phyloP scores from a whole-genome alignment of 2,113 vertebrate species.

The Passerina amoena region DNA sequence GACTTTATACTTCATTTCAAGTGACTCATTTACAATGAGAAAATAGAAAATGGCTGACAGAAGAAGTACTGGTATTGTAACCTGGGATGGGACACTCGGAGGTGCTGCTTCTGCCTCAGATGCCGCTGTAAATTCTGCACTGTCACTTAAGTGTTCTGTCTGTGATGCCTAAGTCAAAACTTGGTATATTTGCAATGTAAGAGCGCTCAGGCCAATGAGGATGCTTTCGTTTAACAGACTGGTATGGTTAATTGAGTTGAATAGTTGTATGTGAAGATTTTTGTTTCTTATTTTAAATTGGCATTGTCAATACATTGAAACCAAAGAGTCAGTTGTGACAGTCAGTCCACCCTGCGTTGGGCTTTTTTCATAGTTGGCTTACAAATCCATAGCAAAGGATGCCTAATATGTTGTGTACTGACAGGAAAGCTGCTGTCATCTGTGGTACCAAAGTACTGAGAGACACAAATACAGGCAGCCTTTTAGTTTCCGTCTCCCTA shows the following conservation, averaged over 20 bases:
- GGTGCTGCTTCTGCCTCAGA: not conserved
- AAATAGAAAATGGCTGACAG: not conserved
- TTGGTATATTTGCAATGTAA: not conserved
- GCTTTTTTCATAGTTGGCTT: not conserved
- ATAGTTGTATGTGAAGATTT: not conserved
- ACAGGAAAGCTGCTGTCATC: not conserved
- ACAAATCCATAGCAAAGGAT: not conserved
- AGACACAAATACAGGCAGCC: not conserved
- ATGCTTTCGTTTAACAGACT: not conserved
- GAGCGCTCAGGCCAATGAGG: not conserved
- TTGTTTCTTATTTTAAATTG: not conserved
- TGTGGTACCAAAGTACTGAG: not conserved
- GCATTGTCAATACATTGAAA: not conserved
- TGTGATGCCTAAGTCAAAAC: not conserved
- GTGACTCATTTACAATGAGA: not conserved
- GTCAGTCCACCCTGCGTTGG: not conserved
- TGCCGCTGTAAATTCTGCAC: not conserved
- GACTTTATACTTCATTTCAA: not conserved
- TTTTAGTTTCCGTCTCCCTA: not conserved
- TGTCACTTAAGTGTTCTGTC: not conserved
- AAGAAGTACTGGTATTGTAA: not conserved
- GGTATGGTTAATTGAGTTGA: not conserved
- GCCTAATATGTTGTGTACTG: not conserved
- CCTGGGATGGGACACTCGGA: not conserved
- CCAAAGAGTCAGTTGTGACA: not conserved